These are phyloP conservation scores for Hypocryptadius cinnamomeus DNA, from an alignment of 2,113 vertebrate species.

Conservation along the genomic window DNA sequence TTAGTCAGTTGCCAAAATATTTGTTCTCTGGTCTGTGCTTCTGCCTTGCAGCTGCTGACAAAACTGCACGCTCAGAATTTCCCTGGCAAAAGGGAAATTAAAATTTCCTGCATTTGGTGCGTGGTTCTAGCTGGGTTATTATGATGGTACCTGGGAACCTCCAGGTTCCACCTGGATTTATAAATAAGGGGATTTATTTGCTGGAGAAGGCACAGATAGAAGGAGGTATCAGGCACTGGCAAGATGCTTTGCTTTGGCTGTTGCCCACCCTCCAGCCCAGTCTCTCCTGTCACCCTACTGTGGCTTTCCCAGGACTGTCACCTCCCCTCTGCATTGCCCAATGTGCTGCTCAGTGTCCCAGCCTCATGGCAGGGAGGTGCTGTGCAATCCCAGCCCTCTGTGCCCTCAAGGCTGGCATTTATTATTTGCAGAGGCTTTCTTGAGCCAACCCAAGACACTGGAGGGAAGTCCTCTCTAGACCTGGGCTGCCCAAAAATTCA, in stretches of 20 bases:
- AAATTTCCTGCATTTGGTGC: accelerated
- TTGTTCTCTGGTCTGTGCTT: neutral
- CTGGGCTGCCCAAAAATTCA: neutral
- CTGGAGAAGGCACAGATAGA: neutral
- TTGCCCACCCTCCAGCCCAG: neutral
- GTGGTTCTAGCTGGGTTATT: neutral
- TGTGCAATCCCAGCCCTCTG: neutral
- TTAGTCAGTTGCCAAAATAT: neutral
- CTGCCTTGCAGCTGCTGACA: neutral
- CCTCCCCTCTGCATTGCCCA: neutral
- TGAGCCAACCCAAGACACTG: neutral
- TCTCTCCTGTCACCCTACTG: neutral
- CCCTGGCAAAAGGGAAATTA: neutral
- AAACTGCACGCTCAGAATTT: neutral
- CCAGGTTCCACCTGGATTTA: neutral
- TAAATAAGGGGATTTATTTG: neutral
- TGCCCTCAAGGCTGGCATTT: neutral
- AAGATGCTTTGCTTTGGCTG: neutral
- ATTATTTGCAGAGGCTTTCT: neutral
- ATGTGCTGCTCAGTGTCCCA: neutral
- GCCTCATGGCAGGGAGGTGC: neutral
- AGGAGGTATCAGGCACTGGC: neutral
- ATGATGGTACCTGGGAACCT: accelerated
- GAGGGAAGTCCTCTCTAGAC: neutral
- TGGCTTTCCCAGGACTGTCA: neutral